Conservation (phyloP, 2,888 invertebrate genomes). For the Pristionchus fissidentatus region DNA sequence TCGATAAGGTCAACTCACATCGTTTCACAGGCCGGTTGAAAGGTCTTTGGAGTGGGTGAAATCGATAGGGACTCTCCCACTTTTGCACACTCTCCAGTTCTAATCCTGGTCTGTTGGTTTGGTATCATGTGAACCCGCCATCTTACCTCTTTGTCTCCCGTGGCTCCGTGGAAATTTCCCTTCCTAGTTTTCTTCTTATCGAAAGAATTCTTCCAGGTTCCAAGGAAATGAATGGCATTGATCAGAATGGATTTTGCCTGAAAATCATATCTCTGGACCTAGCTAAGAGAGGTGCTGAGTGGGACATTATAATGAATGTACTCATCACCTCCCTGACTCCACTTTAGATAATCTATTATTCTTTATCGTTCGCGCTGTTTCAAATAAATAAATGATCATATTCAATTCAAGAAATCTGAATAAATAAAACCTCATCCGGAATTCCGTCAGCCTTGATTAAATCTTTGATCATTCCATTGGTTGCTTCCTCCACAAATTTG, state of each 20-base stretch:
- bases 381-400: neutral
- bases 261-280: too few relatives aligned
- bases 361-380: too few relatives aligned
- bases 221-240: neutral
- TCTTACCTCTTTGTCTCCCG: slow-evolving; percentile 50
- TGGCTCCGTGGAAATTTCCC: slow-evolving; percentile 82
- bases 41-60: too few relatives aligned
- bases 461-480: slow-evolving; percentile 87
- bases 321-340: too few relatives aligned
- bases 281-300: too few relatives aligned
- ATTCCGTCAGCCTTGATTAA: slow-evolving; percentile 81
- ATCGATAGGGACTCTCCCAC: neutral
- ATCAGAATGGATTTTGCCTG: neutral
- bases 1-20: too few relatives aligned
- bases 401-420: slow-evolving; percentile 76
- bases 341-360: too few relatives aligned
- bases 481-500: slow-evolving; percentile 86
- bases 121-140: too few relatives aligned
- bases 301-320: too few relatives aligned
- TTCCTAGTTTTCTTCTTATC: slow-evolving; percentile 77
- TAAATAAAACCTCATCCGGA: slow-evolving; percentile 72
- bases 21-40: too few relatives aligned
- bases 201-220: slow-evolving; percentile 70
- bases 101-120: too few relatives aligned
- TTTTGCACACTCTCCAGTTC: neutral